Conservation (phyloP, 1,140 invertebrate species). For the Battus philenor region DNA sequence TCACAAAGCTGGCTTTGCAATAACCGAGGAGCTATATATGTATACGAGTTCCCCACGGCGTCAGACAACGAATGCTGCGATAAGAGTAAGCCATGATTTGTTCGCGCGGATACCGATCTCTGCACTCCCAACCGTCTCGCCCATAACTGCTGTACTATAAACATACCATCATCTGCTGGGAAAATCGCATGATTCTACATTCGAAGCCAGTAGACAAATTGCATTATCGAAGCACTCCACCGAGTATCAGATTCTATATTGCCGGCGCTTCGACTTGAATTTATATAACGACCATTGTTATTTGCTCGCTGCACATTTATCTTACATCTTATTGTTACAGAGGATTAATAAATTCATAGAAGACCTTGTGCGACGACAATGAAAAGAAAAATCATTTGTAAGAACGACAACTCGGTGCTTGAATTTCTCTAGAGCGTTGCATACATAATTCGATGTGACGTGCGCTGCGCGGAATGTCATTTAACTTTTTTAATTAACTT, state of each 20-base stretch:
- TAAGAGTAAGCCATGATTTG: slow-evolving; percentile 67
- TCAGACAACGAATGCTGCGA: slow-evolving; percentile 26
- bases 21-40: too few relatives aligned
- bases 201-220: slow-evolving; percentile 48
- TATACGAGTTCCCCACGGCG: slow-evolving; percentile 1
- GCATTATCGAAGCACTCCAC: slow-evolving; percentile 46
- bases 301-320: slow-evolving; percentile 8
- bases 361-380: slow-evolving; percentile 20
- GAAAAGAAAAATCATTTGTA: slow-evolving; percentile 36
- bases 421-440: slow-evolving; percentile 40
- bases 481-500: slow-evolving; percentile 47
- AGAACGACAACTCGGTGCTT: slow-evolving; percentile 37
- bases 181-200: slow-evolving; percentile 52
- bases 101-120: slow-evolving; percentile 55
- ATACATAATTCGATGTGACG: slow-evolving; percentile 46
- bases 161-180: slow-evolving; percentile 51
- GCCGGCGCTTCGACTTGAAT: neutral
- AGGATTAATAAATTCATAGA: slow-evolving; percentile 5
- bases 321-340: slow-evolving; percentile 6
- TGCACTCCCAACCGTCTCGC: slow-evolving; percentile 46
- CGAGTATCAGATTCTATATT: slow-evolving; percentile 24
- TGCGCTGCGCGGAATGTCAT: slow-evolving; percentile 34
- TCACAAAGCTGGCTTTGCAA: too few relatives aligned
- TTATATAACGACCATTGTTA: slow-evolving; percentile 6
- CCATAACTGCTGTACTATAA: slow-evolving; percentile 39